Base-by-base conservation (phyloP, 2,888 invertebrate genomes). In the Rhyacophila evoluta region DNA sequence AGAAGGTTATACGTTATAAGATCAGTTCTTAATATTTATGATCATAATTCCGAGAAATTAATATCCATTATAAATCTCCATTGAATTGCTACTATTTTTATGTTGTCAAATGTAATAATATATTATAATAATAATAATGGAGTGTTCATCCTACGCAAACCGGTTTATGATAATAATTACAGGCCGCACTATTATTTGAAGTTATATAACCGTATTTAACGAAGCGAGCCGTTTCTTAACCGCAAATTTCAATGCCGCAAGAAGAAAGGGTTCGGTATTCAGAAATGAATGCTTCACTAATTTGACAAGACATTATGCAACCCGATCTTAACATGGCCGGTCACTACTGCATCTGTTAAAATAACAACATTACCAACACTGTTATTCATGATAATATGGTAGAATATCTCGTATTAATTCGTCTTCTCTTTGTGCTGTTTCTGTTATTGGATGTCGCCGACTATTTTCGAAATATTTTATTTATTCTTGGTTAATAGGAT, bases 241-340 rank as follows among this genome's bases (percentile, higher is more conserved):
- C 55, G 55, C 55, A 55, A 55, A 19, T 55, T 55, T 55, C 55
- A 55, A 55, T 25, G 55, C 55, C 55, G 55, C 55, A 55, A 55
- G 55, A 25, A 55, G 55, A 25, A 55, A 55, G 55, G 55, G 55
- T 33, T 4, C 29, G 29, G 29, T 55, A 55, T 55, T 19, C 19
- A 8, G 19, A 55, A 55, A 55, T 55, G 55, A 55, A 55, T 55
- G 55, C 55, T 55, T 55, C 19, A 55, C 55, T 55, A 55, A 55
- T 55, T 55, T 55, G 55, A 55, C 55, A 55, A 55, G 55, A 55
- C 15, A 25, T 55, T 55, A 55, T 55, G 55, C 55, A 55, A 55
- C 55, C 55, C 55, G 19, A 55, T 55, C 55, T 25, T 8, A 25
- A 8, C 19, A 19, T 55, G 1, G 55, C 19, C 19, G 15, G 25